Evolutionary conservation across 1,140 invertebrate genomes (phyloP).

Genomic region (Orius insidiosus): DNA sequence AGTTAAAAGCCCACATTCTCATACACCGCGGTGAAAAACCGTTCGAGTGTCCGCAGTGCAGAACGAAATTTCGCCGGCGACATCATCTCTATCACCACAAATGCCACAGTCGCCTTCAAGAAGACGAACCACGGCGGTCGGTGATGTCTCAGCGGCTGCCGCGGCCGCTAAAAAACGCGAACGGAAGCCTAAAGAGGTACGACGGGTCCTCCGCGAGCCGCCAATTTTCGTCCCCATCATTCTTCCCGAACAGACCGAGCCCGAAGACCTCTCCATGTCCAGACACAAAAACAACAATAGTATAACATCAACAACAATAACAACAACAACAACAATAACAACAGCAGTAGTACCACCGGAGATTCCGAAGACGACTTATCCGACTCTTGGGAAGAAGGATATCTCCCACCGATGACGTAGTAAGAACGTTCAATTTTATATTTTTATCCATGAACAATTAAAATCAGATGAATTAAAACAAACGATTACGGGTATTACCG

Average conservation of each 20-base stretch:
- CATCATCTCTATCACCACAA: conserved; percentile 76
- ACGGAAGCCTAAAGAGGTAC: conserved; percentile 24
- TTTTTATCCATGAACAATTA: no score
- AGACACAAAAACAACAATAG: conserved; percentile 15
- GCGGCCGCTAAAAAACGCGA: conserved; percentile 23
- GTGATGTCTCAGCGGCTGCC: conserved; percentile 7
- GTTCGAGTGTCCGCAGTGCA: conserved; percentile 59
- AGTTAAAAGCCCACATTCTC: conserved; percentile 76
- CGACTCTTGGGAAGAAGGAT: conserved; percentile 9
- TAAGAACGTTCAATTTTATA: conserved; percentile 3
- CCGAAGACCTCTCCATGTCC: conserved; percentile 61
- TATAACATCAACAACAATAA: conserved; percentile 14
- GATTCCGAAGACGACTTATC: conserved; percentile 12
- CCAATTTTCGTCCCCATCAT: conserved; percentile 5
- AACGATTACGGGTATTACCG: conserved; percentile 22
- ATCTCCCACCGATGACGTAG: conserved; percentile 1
- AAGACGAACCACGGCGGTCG: conserved; percentile 23
- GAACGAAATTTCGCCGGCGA: conserved; percentile 56
- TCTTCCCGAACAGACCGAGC: conserved; percentile 69
- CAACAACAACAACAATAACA: conserved; percentile 17
- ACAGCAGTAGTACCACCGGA: conserved; percentile 11
- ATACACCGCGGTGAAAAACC: conserved; percentile 83
- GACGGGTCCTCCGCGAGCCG: conserved; percentile 23
- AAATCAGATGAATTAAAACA: not conserved
- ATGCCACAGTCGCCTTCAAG: conserved; percentile 29